Conservation (phyloP, 2,888 invertebrate species). For the Tanytarsus gracilentus region DNA sequence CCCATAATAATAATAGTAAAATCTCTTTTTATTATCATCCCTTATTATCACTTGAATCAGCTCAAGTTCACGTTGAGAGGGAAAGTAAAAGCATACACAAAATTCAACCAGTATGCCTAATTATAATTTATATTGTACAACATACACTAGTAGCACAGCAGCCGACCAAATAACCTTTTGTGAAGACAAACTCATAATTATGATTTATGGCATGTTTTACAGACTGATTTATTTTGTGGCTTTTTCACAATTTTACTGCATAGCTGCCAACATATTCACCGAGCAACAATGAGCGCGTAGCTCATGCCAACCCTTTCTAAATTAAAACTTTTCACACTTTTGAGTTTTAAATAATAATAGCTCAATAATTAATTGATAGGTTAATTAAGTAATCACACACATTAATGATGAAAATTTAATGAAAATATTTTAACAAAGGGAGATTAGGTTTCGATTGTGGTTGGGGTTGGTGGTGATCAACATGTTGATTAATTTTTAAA, state of each 20-base stretch:
- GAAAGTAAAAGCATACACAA: no score
- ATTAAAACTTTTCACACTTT: background rate
- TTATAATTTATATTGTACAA: conserved; percentile 9
- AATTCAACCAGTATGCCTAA: no score
- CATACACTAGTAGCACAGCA: background rate
- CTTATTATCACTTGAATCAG: no score
- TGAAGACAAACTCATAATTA: conserved; percentile 28
- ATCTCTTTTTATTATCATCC: no score
- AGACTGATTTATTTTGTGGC: conserved; percentile 27
- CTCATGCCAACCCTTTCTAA: background rate
- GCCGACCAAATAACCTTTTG: conserved; percentile 25
- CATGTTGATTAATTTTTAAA: no score
- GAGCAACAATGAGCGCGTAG: no score
- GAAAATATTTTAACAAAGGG: background rate
- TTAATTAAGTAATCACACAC: conserved; percentile 16
- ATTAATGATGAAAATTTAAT: background rate
- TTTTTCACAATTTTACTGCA: background rate
- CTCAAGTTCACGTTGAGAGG: no score
- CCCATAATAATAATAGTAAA: no score
- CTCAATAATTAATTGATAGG: conserved; percentile 25
- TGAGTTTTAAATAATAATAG: conserved; percentile 13
- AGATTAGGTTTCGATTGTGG: background rate
- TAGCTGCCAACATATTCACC: background rate
- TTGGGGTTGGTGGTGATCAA: background rate
- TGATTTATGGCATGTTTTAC: conserved; percentile 26